phyloP scores from a whole-genome alignment of 2,888 invertebrate species.

The Odontocerum albicorne region DNA sequence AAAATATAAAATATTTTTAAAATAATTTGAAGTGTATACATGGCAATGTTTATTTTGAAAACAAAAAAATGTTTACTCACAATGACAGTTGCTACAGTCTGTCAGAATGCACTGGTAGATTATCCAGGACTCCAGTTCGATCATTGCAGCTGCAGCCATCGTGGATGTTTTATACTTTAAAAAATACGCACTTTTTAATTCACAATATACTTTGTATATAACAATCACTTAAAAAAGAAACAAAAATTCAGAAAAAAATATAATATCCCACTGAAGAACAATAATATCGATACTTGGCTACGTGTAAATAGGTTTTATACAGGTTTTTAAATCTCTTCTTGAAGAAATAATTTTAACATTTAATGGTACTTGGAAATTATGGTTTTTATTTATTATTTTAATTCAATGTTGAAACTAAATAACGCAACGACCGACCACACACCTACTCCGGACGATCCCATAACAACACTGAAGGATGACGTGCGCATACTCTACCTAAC shows the following conservation, averaged over 20 bases:
- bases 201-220: slow-evolving; percentile 6
- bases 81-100: slow-evolving; percentile 66
- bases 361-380: no score
- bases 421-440: not conserved
- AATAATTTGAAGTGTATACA: no score
- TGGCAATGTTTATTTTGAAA: no score
- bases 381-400: no score
- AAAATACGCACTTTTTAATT: slow-evolving; percentile 16
- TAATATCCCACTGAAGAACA: not conserved
- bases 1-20: no score
- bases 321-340: no score
- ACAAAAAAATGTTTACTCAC: slow-evolving; percentile 58
- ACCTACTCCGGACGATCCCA: slow-evolving; percentile 5
- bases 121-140: slow-evolving; percentile 70
- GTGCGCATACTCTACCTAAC: not conserved
- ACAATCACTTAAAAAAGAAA: slow-evolving; percentile 9
- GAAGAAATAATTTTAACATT: no score
- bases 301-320: no score
- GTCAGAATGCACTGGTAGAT: slow-evolving; percentile 69
- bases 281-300: no score
- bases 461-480: slow-evolving; percentile 9
- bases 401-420: no score
- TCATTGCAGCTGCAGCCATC: slow-evolving; percentile 47
- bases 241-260: not conserved
- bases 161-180: slow-evolving; percentile 3